Conservation (phyloP, 2,888 invertebrate genomes). For the Cephus spinipes region DNA sequence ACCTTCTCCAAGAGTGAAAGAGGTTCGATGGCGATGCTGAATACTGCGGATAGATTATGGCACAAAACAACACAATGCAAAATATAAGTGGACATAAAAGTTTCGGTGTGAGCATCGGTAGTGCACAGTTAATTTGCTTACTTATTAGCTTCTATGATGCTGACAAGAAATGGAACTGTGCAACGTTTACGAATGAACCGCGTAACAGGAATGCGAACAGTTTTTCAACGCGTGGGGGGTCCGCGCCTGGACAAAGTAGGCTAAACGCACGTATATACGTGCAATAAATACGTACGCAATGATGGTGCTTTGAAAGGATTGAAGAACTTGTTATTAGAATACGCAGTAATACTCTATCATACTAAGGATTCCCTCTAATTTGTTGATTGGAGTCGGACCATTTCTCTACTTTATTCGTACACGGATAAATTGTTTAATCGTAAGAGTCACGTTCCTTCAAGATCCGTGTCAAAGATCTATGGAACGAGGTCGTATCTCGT, state of each 20-base stretch:
- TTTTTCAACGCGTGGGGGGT: slow-evolving; percentile 12
- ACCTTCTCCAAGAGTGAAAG: not conserved
- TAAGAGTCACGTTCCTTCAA: not conserved
- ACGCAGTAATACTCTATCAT: not conserved
- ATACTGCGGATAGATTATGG: not conserved
- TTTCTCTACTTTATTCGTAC: not conserved
- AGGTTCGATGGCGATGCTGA: not conserved
- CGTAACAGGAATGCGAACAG: slow-evolving; percentile 45
- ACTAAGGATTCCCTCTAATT: not conserved
- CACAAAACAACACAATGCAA: not conserved
- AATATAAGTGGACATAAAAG: not conserved
- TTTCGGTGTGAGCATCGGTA: not conserved
- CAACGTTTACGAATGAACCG: slow-evolving; percentile 19
- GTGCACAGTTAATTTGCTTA: not conserved
- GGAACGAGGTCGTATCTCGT: not conserved
- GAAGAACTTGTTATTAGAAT: not conserved
- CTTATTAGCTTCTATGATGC: not conserved
- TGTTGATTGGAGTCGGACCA: not conserved
- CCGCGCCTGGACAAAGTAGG: slow-evolving; percentile 3
- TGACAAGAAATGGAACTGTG: not conserved
- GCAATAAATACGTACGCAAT: not conserved
- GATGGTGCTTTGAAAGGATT: not conserved
- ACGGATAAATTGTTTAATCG: not conserved
- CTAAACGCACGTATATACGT: slow-evolving; percentile 1
- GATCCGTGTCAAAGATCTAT: not conserved